Base-by-base conservation (phyloP, 1,140 invertebrate species). In the Cotesia typhae region DNA sequence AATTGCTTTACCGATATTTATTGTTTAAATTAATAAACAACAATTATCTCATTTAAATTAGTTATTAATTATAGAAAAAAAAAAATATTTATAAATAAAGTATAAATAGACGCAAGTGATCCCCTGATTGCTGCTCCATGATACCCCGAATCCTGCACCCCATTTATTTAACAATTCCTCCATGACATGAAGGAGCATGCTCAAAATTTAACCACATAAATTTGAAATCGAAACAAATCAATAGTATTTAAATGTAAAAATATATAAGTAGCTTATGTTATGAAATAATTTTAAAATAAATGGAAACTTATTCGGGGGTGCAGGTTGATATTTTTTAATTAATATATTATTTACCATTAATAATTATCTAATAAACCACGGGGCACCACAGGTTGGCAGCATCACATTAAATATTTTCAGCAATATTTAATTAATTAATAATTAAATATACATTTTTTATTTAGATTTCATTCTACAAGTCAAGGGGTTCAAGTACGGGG, bases 401-500 rank as follows among this genome's bases (percentile, higher is more conserved):
- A 70, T 72, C 59, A 63, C 53, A 70, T 12, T 37, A 47, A 36
- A 60, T 47, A 66, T 55, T 7, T 59, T 28, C 28, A 28, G 28
- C 28, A 28, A 28, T 28, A 28, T 28, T 28, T 28, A 28, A 28
- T 28, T 28, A 28, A 28, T 28, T 28, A 28, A 28, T 28, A 28
- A 28, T 28, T 28, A 28, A 28, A n/a, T 66, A 53, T 57, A 65
- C 60, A 61, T 52, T 69, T 52, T 69, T 17, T 68, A 60, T 66
- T 12, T 68, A 47, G 6, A 47, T 47, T 47, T 47, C 41, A 71
- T 74, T 67, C 72, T 69, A 77, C 70, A 76, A 77, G 71, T 78
- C 74, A 82, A 75, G 79, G 81, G 80, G 78, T 74, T 75, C 74
- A 84, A 86, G 84, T 87, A 87, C 85, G 86, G 85, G 85, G 81